Conservation (phyloP, 2,888 invertebrate species). For the Agrochola lychnidis region DNA sequence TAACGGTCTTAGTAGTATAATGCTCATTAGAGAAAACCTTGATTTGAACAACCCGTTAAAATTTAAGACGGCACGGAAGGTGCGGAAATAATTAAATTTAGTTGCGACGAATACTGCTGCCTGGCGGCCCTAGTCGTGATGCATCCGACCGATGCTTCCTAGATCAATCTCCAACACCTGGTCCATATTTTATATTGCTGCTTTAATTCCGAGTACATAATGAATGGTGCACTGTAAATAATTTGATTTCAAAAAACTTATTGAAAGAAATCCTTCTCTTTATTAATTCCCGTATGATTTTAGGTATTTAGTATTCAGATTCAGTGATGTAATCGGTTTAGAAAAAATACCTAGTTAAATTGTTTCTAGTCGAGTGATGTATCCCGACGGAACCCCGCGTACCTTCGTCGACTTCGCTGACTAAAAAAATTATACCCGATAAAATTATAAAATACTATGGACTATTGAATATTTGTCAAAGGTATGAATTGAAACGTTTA, state of each 20-base stretch:
- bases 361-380: too few relatives aligned
- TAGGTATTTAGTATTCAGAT: too few relatives aligned
- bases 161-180: constrained; percentile 56
- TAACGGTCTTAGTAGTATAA: not conserved
- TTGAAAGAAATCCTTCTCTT: too few relatives aligned
- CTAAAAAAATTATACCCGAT: too few relatives aligned
- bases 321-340: not conserved
- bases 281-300: too few relatives aligned
- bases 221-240: not conserved
- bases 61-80: not conserved
- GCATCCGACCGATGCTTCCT: constrained; percentile 58
- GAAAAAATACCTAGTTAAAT: not conserved
- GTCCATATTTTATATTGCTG: constrained; percentile 8
- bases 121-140: constrained; percentile 36
- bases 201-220: constrained; percentile 26
- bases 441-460: too few relatives aligned
- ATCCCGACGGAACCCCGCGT: too few relatives aligned
- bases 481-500: too few relatives aligned
- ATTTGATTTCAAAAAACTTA: not conserved
- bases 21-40: not conserved
- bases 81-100: not conserved
- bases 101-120: too few relatives aligned
- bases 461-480: too few relatives aligned
- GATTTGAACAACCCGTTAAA: not conserved
- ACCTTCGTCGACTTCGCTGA: too few relatives aligned